These are phyloP conservation scores for Callopanchax toddi DNA, from an alignment of 2,113 vertebrate species.

Conservation along the genomic window DNA sequence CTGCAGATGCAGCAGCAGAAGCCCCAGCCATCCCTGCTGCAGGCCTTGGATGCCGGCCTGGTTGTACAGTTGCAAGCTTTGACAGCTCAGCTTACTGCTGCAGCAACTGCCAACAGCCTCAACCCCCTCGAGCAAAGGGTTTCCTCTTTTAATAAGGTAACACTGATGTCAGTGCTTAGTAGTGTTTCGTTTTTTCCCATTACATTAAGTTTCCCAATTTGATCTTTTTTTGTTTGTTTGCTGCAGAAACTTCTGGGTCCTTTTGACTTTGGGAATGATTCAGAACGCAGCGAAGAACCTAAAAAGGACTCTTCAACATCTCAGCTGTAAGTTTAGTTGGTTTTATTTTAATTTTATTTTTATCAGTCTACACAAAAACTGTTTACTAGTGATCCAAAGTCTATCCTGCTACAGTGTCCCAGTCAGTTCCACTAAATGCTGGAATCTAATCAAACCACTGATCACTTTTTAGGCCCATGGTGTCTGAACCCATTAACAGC, in stretches of 20 bases:
- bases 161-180: neutral
- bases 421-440: neutral
- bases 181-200: neutral
- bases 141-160: constrained; percentile 97
- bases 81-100: constrained; percentile 96
- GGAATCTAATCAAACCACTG: constrained; percentile 17
- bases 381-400: neutral
- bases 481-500: constrained; percentile 95
- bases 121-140: constrained; percentile 95
- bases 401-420: neutral
- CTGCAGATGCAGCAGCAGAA: constrained; percentile 98
- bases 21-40: constrained; percentile 94
- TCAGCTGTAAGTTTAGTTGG: constrained; percentile 85
- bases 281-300: constrained; percentile 89
- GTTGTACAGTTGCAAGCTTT: constrained; percentile 97
- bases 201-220: neutral
- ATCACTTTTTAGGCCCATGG: constrained; percentile 84
- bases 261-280: constrained; percentile 95
- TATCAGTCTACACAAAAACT: too few relatives aligned
- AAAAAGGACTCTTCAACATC: constrained; percentile 91
- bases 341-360: neutral
- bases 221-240: neutral
- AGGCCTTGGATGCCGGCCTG: constrained; percentile 94
- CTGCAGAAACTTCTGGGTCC: constrained; percentile 94
- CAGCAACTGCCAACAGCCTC: constrained; percentile 93